These are phyloP conservation scores for Megastigmus dorsalis DNA, from an alignment of 2,888 invertebrate genomes.

Conservation along the genomic window DNA sequence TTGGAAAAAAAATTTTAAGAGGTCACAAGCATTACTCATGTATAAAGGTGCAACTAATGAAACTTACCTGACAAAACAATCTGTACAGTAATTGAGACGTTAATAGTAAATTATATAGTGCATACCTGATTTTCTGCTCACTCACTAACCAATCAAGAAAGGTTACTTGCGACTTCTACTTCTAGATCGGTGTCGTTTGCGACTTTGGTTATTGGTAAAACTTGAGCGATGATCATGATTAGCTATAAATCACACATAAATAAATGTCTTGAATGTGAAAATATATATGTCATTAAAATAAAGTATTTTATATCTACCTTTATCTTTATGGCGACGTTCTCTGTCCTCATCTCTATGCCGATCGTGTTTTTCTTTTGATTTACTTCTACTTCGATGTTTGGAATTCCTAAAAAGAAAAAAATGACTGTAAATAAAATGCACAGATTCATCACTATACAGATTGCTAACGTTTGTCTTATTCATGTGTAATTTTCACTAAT, in stretches of 20 bases:
- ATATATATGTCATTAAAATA: conserved; percentile 1
- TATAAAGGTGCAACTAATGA: conserved; percentile 71
- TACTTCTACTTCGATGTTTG: conserved; percentile 70
- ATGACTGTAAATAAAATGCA: too few species aligned
- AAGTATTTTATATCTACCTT: conserved; percentile 60
- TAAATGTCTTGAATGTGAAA: conserved; percentile 16
- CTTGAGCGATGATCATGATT: conserved; percentile 69
- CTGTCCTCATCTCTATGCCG: conserved; percentile 71
- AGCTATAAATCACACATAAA: conserved; percentile 57
- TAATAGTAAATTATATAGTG: conserved; percentile 71
- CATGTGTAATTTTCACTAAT: too few species aligned
- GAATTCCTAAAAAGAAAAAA: conserved; percentile 48
- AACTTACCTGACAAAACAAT: conserved; percentile 73
- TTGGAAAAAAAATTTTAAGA: conserved; percentile 48
- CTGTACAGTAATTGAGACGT: conserved; percentile 74
- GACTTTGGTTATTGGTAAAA: conserved; percentile 70
- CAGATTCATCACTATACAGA: too few species aligned
- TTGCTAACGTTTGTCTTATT: too few species aligned
- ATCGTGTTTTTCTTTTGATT: conserved; percentile 71
- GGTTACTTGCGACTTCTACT: conserved; percentile 75
- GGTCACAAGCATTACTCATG: conserved; percentile 61
- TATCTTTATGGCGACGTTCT: conserved; percentile 70
- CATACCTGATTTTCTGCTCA: conserved; percentile 74
- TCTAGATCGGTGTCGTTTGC: conserved; percentile 72
- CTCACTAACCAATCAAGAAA: conserved; percentile 75